Base-by-base conservation (phyloP, 2,888 invertebrate species). In the Leuctra nigra region DNA sequence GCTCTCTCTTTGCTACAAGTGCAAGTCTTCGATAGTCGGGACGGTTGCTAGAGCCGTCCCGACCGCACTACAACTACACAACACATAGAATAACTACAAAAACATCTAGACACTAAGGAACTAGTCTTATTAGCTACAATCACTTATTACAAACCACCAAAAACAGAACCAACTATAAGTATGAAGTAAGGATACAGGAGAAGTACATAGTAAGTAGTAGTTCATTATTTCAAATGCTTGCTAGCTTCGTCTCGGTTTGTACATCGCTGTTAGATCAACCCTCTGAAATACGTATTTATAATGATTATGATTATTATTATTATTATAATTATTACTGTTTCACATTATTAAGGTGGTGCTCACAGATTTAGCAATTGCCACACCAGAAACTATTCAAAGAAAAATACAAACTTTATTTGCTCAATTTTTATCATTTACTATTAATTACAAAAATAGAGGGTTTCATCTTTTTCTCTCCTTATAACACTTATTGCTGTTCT, bases 1-100 rank as follows among this genome's bases (percentile, higher is more conserved):
- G 72, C 73, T 73, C 72, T n/a, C n/a, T n/a, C n/a, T n/a, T n/a
- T n/a, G n/a, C n/a, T 73, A 75, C 74, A 75, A 59, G 75, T 75
- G 75, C 75, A 75, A 61, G 57, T 58, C 50, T 61, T 59, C 29
- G 56, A 50, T 59, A 50, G 56, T 62, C 61, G 62, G 61, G 61
- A 61, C 59, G 62, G 62, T 60, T 59, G 22, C 16, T 50, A 16
- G 16, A 57, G 53, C 61, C 63, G 61, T 59, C 63, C 61, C 61
- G n/a, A 60, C 60, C 59, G 59, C 60, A 58, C 62, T 60, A 61
- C 60, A 55, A 54, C 61, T 60, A 61, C 62, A 59, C 62, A 59
- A 62, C 60, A 62, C 62, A 62, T 57, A 61, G 58, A 60, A 56
- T 60, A 61, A 61, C 61, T 61, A 62, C 62, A 62, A 62, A 61